These are phyloP conservation scores for Agrypnia vestita DNA, from an alignment of 1,140 invertebrate genomes.

Conservation along the genomic window DNA sequence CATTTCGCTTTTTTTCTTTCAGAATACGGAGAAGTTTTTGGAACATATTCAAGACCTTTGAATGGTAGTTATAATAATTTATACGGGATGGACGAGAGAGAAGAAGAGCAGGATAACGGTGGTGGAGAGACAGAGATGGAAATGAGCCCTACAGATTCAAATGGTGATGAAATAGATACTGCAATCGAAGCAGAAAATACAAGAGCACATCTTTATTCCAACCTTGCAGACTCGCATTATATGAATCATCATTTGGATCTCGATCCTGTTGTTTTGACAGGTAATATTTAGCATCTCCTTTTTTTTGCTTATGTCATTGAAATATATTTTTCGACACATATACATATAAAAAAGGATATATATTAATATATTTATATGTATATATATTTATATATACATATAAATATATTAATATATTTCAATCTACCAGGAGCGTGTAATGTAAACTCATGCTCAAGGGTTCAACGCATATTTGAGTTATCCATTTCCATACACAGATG, in stretches of 20 bases:
- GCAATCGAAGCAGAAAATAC: constrained; percentile 24
- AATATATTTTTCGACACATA: neutral
- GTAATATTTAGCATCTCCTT: constrained; percentile 39
- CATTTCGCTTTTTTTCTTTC: neutral
- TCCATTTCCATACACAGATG: too few species aligned
- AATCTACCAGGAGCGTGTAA: too few species aligned
- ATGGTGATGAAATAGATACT: neutral
- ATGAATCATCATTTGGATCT: constrained; percentile 65
- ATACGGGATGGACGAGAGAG: constrained; percentile 54
- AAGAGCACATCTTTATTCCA: constrained; percentile 55
- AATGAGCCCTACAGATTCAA: constrained; percentile 47
- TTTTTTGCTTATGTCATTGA: neutral
- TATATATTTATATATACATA: too few species aligned
- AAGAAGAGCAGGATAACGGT: constrained; percentile 43
- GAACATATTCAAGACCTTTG: constrained; percentile 42
- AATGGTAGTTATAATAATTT: constrained; percentile 58
- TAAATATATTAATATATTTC: too few species aligned
- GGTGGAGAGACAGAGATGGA: constrained; percentile 31
- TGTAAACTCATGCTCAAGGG: too few species aligned
- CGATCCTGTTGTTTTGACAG: constrained; percentile 63
- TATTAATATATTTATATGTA: too few species aligned
- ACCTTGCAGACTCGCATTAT: constrained; percentile 62
- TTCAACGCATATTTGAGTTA: too few species aligned
- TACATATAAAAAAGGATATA: neutral
- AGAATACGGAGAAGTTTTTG: constrained; percentile 50